These are phyloP conservation scores for Toxonevra muliebris DNA, from an alignment of 2,888 invertebrate species.

Conservation along the genomic window DNA sequence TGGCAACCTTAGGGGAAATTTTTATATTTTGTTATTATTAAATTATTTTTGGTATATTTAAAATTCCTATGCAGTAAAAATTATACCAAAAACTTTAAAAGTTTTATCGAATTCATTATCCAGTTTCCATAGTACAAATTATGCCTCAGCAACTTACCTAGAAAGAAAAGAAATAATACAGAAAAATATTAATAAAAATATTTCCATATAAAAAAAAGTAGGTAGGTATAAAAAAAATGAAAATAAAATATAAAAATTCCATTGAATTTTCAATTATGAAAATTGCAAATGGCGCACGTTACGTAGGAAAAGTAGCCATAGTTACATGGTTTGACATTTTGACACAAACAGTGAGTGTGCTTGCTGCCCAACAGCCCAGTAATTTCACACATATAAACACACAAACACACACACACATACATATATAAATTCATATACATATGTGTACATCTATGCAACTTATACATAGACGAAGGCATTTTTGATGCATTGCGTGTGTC, in stretches of 20 bases:
- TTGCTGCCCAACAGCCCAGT: not conserved
- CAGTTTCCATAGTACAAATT: too few relatives aligned
- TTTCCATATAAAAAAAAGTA: not conserved
- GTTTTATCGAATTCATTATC: too few relatives aligned
- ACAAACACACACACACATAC: not conserved
- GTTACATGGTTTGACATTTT: not conserved
- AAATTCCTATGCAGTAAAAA: too few relatives aligned
- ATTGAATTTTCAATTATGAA: not conserved
- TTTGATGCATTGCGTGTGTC: slow-evolving; percentile 9
- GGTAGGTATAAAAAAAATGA: not conserved
- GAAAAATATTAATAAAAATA: not conserved
- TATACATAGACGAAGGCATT: too few relatives aligned
- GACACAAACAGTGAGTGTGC: not conserved
- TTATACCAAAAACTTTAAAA: too few relatives aligned
- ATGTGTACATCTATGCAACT: not conserved
- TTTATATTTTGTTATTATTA: too few relatives aligned
- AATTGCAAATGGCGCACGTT: not conserved
- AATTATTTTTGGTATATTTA: too few relatives aligned
- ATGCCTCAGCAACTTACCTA: too few relatives aligned
- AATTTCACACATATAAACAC: not conserved
- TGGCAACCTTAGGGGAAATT: too few relatives aligned
- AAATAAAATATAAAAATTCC: not conserved
- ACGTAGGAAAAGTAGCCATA: not conserved
- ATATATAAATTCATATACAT: not conserved
- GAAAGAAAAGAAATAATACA: too few relatives aligned